Percentiles rank a stretch among this genome's conserved stretches.
Conservation (phyloP, 2,888 invertebrate species). For the Cataglyphis albicans region DNA sequence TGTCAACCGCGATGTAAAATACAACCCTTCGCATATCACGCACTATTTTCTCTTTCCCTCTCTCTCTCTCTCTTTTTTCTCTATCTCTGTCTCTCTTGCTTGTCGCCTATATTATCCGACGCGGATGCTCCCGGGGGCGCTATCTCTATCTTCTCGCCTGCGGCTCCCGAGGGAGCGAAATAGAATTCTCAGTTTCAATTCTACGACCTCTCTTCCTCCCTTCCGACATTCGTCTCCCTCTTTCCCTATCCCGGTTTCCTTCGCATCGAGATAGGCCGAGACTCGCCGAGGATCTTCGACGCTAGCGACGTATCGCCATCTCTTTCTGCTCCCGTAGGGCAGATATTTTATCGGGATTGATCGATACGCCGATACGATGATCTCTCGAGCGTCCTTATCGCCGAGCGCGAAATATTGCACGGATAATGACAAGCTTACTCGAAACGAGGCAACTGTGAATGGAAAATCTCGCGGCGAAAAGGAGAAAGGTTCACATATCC, state of each 20-base stretch:
- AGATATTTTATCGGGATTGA: slow-evolving; percentile 49
- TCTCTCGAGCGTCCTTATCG: slow-evolving; percentile 38
- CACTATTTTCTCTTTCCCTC: not conserved
- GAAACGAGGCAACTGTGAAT: slow-evolving; percentile 2
- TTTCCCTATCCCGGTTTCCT: not conserved
- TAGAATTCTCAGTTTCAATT: slow-evolving; percentile 74
- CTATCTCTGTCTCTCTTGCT: slow-evolving; percentile 26
- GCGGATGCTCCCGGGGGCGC: slow-evolving; percentile 68
- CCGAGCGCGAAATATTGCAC: slow-evolving; percentile 30
- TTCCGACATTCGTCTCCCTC: slow-evolving; percentile 20
- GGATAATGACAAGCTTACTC: slow-evolving; percentile 41
- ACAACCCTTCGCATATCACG: slow-evolving; percentile 50
- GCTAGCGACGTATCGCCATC: slow-evolving; percentile 23
- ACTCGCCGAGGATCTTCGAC: slow-evolving; percentile 52
- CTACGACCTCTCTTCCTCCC: slow-evolving; percentile 52
- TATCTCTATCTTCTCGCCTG: slow-evolving; percentile 69
- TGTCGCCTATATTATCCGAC: slow-evolving; percentile 66
- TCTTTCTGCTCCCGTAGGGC: slow-evolving; percentile 22
- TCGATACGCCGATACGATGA: slow-evolving; percentile 45
- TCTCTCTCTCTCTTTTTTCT: not conserved
- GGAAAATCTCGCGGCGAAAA: not conserved
- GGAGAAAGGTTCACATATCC: not conserved
- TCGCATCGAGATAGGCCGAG: slow-evolving; percentile 60
- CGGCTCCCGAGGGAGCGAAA: slow-evolving; percentile 63
- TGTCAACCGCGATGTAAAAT: slow-evolving; percentile 50